These are phyloP conservation scores for Sphaeridia pumilis DNA, from an alignment of 2,888 invertebrate genomes.

Conservation along the genomic window DNA sequence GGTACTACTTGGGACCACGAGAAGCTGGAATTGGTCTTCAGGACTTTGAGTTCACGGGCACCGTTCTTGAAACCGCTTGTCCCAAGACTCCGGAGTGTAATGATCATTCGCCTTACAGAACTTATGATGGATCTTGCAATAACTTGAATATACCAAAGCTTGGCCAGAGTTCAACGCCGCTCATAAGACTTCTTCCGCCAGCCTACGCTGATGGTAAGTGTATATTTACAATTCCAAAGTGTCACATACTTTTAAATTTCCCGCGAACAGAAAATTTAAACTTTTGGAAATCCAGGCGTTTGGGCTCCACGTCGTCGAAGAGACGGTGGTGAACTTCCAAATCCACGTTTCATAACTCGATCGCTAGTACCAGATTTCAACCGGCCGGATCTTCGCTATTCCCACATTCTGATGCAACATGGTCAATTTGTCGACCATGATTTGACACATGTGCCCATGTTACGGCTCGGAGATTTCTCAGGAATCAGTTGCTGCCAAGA, in stretches of 20 bases:
- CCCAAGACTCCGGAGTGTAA: constrained; percentile 22
- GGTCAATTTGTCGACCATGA: constrained; percentile 37
- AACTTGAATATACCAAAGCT: constrained; percentile 73
- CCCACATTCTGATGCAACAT: constrained; percentile 35
- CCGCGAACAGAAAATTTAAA: too few species aligned
- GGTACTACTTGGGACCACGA: constrained; percentile 23
- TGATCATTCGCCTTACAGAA: constrained; percentile 54
- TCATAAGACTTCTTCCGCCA: constrained; percentile 57
- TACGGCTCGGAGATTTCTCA: constrained; percentile 28
- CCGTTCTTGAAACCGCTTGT: constrained; percentile 24
- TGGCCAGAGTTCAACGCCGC: constrained; percentile 68
- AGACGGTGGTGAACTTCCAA: constrained; percentile 43
- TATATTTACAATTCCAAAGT: background rate
- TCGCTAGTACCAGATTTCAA: constrained; percentile 37
- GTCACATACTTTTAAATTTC: background rate
- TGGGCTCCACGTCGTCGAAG: constrained; percentile 48
- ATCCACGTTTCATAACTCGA: constrained; percentile 37
- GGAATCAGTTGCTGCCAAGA: constrained; percentile 28
- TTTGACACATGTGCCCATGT: constrained; percentile 33
- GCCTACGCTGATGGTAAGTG: constrained; percentile 62
- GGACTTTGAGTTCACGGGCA: constrained; percentile 27
- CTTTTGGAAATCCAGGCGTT: constrained; percentile 42
- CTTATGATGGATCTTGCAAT: constrained; percentile 73
- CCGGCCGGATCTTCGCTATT: constrained; percentile 32
- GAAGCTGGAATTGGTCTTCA: constrained; percentile 32